phyloP scores from a whole-genome alignment of 2,113 vertebrate species.

The Tychaedon coryphoeus region DNA sequence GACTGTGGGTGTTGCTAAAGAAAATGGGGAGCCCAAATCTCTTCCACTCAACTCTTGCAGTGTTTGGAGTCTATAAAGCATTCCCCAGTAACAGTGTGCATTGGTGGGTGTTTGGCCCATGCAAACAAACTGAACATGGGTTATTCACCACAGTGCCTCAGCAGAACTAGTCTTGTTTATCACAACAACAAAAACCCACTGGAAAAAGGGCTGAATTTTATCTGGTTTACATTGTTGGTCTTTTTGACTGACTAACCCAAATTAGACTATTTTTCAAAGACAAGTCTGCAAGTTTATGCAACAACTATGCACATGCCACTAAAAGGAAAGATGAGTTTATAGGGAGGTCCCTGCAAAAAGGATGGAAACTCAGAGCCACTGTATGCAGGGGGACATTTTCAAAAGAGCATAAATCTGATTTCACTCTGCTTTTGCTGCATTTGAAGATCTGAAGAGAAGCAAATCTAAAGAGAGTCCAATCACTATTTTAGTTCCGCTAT shows the following conservation, averaged over 20 bases:
- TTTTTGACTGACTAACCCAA: not conserved
- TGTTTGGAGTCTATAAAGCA: not conserved
- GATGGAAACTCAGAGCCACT: not conserved
- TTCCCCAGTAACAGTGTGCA: not conserved
- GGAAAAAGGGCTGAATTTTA: not conserved
- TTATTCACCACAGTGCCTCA: not conserved
- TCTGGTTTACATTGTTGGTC: not conserved
- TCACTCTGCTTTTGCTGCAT: not conserved
- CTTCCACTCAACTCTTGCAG: not conserved
- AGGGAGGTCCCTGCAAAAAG: not conserved
- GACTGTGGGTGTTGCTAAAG: not conserved
- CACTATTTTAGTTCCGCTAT: not conserved
- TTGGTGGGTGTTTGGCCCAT: rapidly evolving
- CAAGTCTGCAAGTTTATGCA: not conserved
- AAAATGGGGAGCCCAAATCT: not conserved
- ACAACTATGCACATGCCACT: not conserved
- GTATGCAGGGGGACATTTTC: not conserved
- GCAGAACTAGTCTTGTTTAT: not conserved
- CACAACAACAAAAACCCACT: not conserved
- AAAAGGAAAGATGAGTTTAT: not conserved
- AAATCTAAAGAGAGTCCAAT: not conserved
- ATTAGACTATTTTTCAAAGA: not conserved
- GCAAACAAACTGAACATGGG: not conserved
- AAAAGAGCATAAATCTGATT: not conserved
- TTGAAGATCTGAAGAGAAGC: not conserved